phyloP scores from a whole-genome alignment of 2,888 invertebrate species.

The Horisme vitalbata region DNA sequence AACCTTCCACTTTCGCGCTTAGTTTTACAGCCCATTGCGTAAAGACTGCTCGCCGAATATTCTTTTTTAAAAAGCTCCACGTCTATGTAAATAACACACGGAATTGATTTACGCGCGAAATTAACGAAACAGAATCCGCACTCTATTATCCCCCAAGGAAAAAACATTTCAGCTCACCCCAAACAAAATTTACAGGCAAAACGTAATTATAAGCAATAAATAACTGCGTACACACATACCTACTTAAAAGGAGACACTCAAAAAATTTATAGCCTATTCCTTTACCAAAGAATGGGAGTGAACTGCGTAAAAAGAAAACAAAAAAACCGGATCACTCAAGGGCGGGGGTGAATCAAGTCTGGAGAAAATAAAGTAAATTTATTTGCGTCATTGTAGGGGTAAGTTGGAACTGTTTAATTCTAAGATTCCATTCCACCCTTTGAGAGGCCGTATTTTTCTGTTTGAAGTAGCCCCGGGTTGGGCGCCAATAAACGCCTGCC shows the following conservation, averaged over 20 bases:
- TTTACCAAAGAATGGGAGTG: conserved; percentile 51
- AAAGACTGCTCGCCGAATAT: neutral
- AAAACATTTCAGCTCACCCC: conserved; percentile 30
- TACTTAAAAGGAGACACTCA: conserved; percentile 55
- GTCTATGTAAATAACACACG: conserved; percentile 13
- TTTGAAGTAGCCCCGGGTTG: conserved; percentile 36
- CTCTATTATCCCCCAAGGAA: conserved; percentile 28
- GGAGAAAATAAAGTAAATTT: conserved; percentile 52
- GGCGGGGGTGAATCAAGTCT: conserved; percentile 70
- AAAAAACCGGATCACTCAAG: conserved; percentile 63
- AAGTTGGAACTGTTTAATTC: conserved; percentile 54
- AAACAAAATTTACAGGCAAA: conserved; percentile 35
- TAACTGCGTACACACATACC: conserved; percentile 60
- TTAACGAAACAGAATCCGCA: conserved; percentile 26
- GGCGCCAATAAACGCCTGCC: conserved; percentile 36
- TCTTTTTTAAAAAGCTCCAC: neutral
- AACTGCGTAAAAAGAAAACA: conserved; percentile 54
- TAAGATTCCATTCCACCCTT: conserved; percentile 34
- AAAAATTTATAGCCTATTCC: conserved; percentile 70
- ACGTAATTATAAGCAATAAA: conserved; percentile 55
- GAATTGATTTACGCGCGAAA: conserved; percentile 27
- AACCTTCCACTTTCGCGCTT: conserved; percentile 15
- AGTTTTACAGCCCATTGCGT: conserved; percentile 15
- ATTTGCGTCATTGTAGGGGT: conserved; percentile 54
- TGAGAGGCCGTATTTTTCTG: conserved; percentile 25